Evolutionary conservation across 1,140 invertebrate species (phyloP), one percentile per base, ranked within the genome.

Genomic region (Battus philenor): DNA sequence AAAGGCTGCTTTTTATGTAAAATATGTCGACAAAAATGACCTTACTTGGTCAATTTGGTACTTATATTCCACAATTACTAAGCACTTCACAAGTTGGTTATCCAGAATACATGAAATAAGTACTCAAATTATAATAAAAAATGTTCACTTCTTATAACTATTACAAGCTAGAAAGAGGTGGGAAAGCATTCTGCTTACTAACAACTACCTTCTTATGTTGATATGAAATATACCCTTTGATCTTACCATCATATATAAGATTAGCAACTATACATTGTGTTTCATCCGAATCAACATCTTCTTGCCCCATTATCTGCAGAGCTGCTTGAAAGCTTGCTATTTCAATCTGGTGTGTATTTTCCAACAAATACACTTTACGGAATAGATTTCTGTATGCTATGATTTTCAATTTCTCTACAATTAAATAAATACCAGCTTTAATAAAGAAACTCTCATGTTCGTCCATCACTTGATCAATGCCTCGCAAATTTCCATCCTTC

Each of bases 171-270:
- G 87, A 90, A 6, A 95, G 74, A 17, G 89, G 83, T 10, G 98
- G 97, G 82, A 99, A 99, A 8, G 98, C 93, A 88, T 97, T 97
- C 71, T 97, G 94, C 85, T 99, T 99, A 56, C 97, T 98, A 26
- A 99, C 93, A 32, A 99, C 97, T 33, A 99, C 87, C 86, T 98
- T 99, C 73, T 98, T 93, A 84, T 99, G 97, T 49, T 96, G 94
- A 86, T 98, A 93, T 0, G 97, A 98, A 69, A 99, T 98, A 75
- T 99, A 99, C 0, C 98, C 98, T 80, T 99, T 95, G 48, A 97
- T 94, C 87, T 95, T 95, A 1, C 94, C 95, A 75, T 98, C 96
- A 76, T 92, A 95, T 68, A 99, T 99, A 13, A 99, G 89, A 88
- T 98, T 99, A 0, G 97, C 95, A 6, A 99, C 90, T 69, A 99